Conservation (phyloP, 2,888 invertebrate genomes). For the Chrysomela aeneicollis region DNA sequence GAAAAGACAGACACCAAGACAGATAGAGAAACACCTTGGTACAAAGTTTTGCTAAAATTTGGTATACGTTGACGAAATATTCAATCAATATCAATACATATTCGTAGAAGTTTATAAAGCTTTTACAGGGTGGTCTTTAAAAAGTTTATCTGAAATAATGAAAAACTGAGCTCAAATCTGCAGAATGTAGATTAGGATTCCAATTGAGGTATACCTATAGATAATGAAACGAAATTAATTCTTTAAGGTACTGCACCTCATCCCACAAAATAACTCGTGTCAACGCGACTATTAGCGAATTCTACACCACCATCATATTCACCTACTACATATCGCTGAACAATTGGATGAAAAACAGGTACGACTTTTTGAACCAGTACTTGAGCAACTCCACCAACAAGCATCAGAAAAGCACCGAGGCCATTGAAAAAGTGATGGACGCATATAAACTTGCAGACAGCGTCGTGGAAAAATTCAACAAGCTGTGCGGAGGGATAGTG, state of each 20-base stretch:
- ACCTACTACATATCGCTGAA: constrained; percentile 18
- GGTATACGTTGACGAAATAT: no score
- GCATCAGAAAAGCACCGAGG: not conserved
- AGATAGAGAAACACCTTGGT: no score
- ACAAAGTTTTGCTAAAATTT: no score
- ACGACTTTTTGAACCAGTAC: constrained; percentile 2
- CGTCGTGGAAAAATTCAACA: not conserved
- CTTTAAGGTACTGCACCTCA: not conserved
- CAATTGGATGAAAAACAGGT: constrained; percentile 26
- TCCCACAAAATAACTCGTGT: not conserved
- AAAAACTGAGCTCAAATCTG: no score
- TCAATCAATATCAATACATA: no score
- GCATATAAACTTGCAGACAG: not conserved
- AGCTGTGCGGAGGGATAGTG: constrained; percentile 2
- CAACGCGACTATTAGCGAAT: not conserved
- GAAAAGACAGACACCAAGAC: no score
- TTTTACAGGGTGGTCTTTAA: no score
- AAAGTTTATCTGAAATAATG: no score
- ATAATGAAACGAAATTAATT: no score
- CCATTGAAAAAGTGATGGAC: not conserved
- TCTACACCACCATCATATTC: constrained; percentile 8
- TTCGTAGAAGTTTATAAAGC: no score
- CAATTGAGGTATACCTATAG: no score
- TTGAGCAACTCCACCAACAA: not conserved
- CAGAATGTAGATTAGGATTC: no score